Evolutionary conservation across 2,888 invertebrate genomes (phyloP).

Genomic region (Orchesella flavescens): DNA sequence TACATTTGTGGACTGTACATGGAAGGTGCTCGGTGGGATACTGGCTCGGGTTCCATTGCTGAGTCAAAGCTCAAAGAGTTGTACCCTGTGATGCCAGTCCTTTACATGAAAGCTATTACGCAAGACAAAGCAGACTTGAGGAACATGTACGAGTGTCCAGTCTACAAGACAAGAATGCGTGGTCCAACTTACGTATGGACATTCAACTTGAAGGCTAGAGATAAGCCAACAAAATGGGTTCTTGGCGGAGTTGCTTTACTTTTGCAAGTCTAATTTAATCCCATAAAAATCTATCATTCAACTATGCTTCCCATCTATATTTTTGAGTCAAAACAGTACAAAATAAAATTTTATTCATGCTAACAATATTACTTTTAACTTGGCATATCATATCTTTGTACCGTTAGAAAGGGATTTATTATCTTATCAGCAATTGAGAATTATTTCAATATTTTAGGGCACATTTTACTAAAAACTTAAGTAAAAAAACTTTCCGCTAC

Average conservation of each 20-base stretch:
- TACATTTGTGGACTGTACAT: constrained; percentile 94
- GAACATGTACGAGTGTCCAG: constrained; percentile 96
- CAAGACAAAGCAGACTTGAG: constrained; percentile 94
- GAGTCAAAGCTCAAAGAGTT: constrained; percentile 94
- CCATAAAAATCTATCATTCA: no score
- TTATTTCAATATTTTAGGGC: no score
- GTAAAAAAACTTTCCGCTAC: no score
- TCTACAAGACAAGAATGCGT: constrained; percentile 93
- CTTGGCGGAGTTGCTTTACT: constrained; percentile 93
- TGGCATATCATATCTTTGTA: no score
- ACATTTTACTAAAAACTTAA: no score
- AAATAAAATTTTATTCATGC: no score
- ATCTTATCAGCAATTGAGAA: no score
- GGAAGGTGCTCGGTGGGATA: constrained; percentile 97
- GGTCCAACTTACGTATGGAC: constrained; percentile 98
- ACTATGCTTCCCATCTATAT: no score
- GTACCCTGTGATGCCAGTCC: constrained; percentile 94
- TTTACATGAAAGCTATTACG: constrained; percentile 85
- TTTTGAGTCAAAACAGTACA: no score
- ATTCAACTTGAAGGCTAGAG: constrained; percentile 95
- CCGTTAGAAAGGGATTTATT: no score
- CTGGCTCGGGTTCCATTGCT: constrained; percentile 90
- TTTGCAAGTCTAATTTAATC: constrained; percentile 81
- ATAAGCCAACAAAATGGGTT: constrained; percentile 96
- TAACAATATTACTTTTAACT: no score